These are phyloP conservation scores for Empis livida DNA, from an alignment of 2,888 invertebrate genomes.

Conservation along the genomic window DNA sequence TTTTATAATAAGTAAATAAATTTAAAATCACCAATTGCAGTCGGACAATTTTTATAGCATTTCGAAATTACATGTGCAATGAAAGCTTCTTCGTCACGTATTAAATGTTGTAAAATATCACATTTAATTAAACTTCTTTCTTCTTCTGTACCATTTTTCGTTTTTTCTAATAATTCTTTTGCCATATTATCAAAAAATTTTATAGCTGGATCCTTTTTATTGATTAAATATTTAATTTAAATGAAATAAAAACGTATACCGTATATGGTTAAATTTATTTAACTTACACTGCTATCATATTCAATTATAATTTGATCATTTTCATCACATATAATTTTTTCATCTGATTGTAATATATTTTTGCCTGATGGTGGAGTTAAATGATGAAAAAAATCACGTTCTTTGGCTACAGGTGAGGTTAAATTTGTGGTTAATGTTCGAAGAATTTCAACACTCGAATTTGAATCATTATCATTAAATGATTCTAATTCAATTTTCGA, in stretches of 20 bases:
- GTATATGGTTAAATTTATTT: background rate
- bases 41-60: conserved; percentile 14
- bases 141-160: conserved; percentile 6
- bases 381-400: conserved; percentile 1
- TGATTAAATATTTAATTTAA: background rate
- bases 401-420: conserved; percentile 12
- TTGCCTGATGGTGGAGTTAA: background rate
- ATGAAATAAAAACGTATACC: background rate
- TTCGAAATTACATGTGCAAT: conserved; percentile 33
- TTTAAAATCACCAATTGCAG: conserved; percentile 10
- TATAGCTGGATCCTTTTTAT: conserved; percentile 9
- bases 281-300: no score
- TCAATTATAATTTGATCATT: background rate
- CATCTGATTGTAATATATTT: background rate
- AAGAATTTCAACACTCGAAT: conserved; percentile 31
- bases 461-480: conserved; percentile 22
- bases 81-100: conserved; percentile 54
- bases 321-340: background rate
- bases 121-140: conserved; percentile 33
- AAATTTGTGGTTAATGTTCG: conserved; percentile 27
- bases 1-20: no score
- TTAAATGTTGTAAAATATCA: conserved; percentile 49
- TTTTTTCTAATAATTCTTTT: conserved; percentile 8
- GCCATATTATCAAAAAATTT: conserved; percentile 16
- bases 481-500: conserved; percentile 15